phyloP scores from a whole-genome alignment of 2,888 invertebrate genomes.

The Epistrophella euchroma region DNA sequence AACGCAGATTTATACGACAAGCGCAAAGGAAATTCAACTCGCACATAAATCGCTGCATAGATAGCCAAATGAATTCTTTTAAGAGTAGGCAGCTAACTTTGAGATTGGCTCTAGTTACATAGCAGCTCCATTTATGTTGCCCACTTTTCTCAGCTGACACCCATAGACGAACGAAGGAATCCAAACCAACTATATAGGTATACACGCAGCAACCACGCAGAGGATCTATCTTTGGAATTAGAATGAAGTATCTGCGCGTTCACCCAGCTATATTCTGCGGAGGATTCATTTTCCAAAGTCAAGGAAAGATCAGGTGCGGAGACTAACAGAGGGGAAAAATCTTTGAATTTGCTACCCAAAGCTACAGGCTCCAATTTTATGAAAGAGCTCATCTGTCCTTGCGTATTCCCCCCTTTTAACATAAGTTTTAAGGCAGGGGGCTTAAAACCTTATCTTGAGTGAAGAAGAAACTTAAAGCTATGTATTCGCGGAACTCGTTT shows the following conservation, averaged over 20 bases:
- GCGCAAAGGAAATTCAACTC: constrained; percentile 53
- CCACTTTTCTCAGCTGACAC: constrained; percentile 19
- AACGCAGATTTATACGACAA: constrained; percentile 68
- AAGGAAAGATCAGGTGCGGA: background rate
- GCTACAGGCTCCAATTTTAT: no score
- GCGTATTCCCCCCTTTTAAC: no score
- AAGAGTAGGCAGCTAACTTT: constrained; percentile 60
- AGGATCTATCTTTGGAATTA: constrained; percentile 52
- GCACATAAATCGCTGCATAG: constrained; percentile 73
- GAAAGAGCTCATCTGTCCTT: no score
- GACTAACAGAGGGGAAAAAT: background rate
- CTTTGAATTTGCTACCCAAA: no score
- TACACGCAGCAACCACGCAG: constrained; percentile 6
- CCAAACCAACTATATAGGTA: background rate
- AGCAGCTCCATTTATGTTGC: constrained; percentile 24
- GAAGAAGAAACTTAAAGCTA: no score
- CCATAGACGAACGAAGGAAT: constrained; percentile 13
- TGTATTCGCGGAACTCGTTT: no score
- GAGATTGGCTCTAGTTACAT: constrained; percentile 54
- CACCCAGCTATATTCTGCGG: constrained; percentile 16
- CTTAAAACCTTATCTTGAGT: no score
- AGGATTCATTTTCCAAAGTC: constrained; percentile 29
- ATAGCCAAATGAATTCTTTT: constrained; percentile 70
- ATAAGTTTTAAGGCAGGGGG: no score
- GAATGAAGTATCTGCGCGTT: constrained; percentile 47